Evolutionary conservation across 2,888 invertebrate species (phyloP).

Genomic region (Petrolisthes cinctipes): DNA sequence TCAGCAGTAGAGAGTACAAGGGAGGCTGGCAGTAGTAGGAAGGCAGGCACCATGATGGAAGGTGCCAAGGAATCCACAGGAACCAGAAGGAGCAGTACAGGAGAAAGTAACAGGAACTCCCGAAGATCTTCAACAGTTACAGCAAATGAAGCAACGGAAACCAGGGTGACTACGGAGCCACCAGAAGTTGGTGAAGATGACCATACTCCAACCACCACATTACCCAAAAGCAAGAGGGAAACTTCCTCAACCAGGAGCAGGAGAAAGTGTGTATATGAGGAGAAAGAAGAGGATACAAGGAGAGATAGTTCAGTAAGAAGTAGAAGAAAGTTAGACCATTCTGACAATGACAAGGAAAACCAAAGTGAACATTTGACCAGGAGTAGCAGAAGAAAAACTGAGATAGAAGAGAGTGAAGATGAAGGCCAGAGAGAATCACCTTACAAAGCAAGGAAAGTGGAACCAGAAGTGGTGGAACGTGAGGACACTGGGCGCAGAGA

Average conservation of each 20-base stretch:
- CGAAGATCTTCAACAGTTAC: constrained; percentile 2
- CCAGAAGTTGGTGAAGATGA: neutral
- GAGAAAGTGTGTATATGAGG: constrained; percentile 16
- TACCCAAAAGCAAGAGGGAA: constrained; percentile 46
- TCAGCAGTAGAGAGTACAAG: neutral
- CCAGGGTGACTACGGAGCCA: neutral
- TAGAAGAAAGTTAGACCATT: constrained; percentile 22
- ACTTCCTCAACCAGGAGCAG: constrained; percentile 32
- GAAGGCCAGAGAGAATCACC: constrained; percentile 27
- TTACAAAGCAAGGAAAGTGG: constrained; percentile 15
- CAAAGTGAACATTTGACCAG: constrained; percentile 27
- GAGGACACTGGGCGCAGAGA: constrained; percentile 23
- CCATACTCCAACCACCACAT: neutral
- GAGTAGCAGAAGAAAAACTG: constrained; percentile 28
- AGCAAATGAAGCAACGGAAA: neutral
- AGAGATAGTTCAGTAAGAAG: constrained; percentile 19
- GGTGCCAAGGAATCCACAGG: neutral
- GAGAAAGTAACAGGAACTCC: neutral
- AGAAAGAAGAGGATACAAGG: constrained; percentile 35
- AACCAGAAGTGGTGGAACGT: constrained; percentile 13
- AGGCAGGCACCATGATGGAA: neutral
- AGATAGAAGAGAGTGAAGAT: constrained; percentile 28
- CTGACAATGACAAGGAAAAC: constrained; percentile 37
- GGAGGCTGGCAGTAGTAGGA: neutral
- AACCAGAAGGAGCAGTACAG: neutral